A percentile compares a stretch with the other conserved stretches of the same genome.
Conservation (phyloP, 2,797 vertebrate species). For the Dendrocincla tyrannina region DNA sequence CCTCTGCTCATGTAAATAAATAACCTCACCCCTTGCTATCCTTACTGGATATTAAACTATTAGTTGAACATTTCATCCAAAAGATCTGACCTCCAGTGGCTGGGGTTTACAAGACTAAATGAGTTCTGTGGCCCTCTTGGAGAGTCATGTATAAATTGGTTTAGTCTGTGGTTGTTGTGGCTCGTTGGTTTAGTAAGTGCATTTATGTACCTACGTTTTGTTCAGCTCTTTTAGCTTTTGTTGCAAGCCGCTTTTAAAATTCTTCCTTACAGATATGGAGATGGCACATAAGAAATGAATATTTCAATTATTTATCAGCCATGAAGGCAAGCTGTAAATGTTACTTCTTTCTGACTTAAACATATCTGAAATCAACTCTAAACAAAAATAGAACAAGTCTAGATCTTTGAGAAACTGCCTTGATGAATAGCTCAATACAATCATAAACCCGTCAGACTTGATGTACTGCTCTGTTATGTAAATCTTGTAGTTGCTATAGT, state of each 20-base stretch:
- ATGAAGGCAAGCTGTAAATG: background rate
- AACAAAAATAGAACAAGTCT: constrained; percentile 20
- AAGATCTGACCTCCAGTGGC: background rate
- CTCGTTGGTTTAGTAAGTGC: background rate
- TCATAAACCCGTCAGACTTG: constrained; percentile 49
- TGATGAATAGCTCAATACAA: constrained; percentile 49
- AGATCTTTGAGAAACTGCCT: constrained; percentile 29
- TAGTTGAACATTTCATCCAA: background rate
- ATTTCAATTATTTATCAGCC: constrained; percentile 36
- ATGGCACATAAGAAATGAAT: background rate
- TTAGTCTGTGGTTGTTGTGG: background rate
- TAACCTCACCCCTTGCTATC: background rate
- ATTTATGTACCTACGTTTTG: background rate
- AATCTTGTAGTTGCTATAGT: constrained; percentile 37
- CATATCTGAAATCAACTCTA: constrained; percentile 24
- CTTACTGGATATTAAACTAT: background rate
- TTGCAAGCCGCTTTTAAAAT: background rate
- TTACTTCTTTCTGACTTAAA: constrained; percentile 45
- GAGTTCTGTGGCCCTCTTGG: background rate
- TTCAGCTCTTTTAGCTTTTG: background rate
- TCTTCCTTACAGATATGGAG: background rate
- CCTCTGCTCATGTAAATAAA: background rate
- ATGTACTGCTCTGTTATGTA: constrained; percentile 34
- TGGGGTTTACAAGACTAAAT: background rate
- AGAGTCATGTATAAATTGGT: background rate